These are phyloP conservation scores for Falco novaeseelandiae DNA, from an alignment of 2,797 vertebrate species.

Conservation along the genomic window DNA sequence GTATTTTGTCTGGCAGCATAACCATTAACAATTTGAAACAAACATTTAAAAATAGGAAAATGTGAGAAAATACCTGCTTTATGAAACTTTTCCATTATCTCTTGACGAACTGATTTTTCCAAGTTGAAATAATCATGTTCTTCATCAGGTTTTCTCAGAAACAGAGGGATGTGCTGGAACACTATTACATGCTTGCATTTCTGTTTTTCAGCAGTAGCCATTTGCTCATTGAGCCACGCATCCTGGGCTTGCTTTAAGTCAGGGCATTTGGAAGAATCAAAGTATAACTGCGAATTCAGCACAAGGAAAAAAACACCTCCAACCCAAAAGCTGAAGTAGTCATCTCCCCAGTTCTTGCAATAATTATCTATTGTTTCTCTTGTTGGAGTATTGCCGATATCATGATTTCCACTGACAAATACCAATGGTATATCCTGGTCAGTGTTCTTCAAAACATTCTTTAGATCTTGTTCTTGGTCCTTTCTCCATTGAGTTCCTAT, in stretches of 20 bases:
- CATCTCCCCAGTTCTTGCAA: constrained; percentile 89
- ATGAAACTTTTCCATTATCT: constrained; percentile 84
- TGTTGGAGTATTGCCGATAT: constrained; percentile 91
- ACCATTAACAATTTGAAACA: not conserved
- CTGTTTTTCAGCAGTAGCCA: constrained; percentile 75
- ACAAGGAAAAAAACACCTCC: constrained; percentile 93
- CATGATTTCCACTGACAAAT: constrained; percentile 96
- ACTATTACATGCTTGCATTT: constrained; percentile 85
- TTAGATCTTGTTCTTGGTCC: constrained; percentile 88
- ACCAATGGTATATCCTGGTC: constrained; percentile 88
- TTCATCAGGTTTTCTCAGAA: constrained; percentile 84
- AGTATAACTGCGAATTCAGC: constrained; percentile 94
- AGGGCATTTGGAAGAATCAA: constrained; percentile 85
- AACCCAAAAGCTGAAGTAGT: constrained; percentile 97
- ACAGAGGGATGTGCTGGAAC: constrained; percentile 97
- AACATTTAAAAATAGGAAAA: not conserved
- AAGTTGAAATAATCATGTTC: constrained; percentile 94
- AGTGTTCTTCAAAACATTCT: constrained; percentile 78
- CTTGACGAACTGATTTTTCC: constrained; percentile 78
- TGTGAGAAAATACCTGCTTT: constrained; percentile 81
- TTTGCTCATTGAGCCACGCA: constrained; percentile 88
- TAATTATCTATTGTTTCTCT: constrained; percentile 82
- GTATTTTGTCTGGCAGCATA: not conserved
- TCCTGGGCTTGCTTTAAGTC: constrained; percentile 87
- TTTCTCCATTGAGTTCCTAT: constrained; percentile 85